A percentile compares a stretch with the other conserved stretches of the same genome.
Conservation (phyloP, 2,113 vertebrate species). For the Ceyx margarethae region DNA sequence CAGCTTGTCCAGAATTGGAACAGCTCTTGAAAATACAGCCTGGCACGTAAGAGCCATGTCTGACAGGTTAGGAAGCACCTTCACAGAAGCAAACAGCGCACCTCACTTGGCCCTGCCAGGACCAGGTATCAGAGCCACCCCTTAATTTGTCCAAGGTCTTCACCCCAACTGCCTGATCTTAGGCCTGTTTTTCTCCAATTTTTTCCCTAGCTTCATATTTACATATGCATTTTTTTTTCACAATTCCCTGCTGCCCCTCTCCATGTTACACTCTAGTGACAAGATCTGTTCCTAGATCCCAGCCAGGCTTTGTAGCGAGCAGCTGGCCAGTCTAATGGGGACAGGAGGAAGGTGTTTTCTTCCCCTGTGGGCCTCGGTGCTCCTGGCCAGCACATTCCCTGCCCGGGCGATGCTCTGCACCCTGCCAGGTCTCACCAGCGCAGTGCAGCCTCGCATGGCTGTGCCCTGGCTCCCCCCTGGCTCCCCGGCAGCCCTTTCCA, state of each 20-base stretch:
- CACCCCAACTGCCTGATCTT: background rate
- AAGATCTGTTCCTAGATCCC: background rate
- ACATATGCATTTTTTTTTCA: background rate
- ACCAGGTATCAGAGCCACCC: background rate
- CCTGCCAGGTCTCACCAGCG: background rate
- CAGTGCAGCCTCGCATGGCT: background rate
- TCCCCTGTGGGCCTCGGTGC: background rate
- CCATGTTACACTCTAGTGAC: background rate
- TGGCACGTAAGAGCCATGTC: rapidly evolving
- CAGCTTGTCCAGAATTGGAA: background rate
- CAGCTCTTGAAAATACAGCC: background rate
- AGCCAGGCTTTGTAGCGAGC: background rate
- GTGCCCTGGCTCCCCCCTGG: background rate
- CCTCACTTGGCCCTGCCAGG: background rate
- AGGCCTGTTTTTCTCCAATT: background rate
- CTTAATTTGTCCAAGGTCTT: background rate
- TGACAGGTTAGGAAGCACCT: background rate
- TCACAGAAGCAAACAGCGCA: background rate
- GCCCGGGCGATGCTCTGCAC: background rate
- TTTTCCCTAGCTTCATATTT: background rate
- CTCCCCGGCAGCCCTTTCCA: background rate
- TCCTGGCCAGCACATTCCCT: background rate
- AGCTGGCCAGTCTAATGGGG: rapidly evolving
- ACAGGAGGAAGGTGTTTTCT: background rate
- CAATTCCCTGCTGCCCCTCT: background rate